Evolutionary conservation across 2,113 vertebrate species (phyloP), one percentile per base, ranked within the genome.

Genomic region (Emydura subglobosa): DNA sequence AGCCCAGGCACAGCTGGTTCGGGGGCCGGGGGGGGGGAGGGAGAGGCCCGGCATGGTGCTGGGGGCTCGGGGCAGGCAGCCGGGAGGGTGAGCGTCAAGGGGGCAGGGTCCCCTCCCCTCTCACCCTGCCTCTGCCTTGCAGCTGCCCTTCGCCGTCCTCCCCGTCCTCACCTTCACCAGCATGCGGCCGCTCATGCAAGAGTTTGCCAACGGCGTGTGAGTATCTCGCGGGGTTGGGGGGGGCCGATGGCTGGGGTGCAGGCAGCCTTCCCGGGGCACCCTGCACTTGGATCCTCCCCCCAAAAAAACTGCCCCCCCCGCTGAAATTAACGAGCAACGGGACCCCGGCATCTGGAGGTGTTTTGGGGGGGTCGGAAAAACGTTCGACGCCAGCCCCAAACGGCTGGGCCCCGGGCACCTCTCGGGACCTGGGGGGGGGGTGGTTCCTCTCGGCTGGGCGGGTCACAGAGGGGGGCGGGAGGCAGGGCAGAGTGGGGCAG

Each of bases 101-200:
- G 65, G 39, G 34, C 65, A 4, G 65, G 19, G n/a, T n/a, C n/a
- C 31, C 83, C 47, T 85, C 34, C 27, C 57, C 83, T 44, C 44
- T 34, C 47, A 53, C 79, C 31, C 51, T 22, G 39, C 34, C 6
- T 19, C 89, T 72, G 89, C 68, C 11, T 96, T 94, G 22, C 97
- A 99, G 98, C 98, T 99, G 59, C 98, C 98, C 19, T 98, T 98
- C 0, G 98, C 98, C 0, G 91, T 98, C 59, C 96, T 99, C 87
- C 98, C 98, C 1, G 94, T 98, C 82, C 97, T 99, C 85, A 99
- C 98, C 0, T 99, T 99, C 96, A 99, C 98, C 97, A 99, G 98
- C 94, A 97, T 98, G 98, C 98, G 89, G 1, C 82, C 98, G 0
- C 91, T 98, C 88, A 98, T 99, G 98, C 96, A 97, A 42, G 98